Evolutionary conservation across 1,140 invertebrate genomes (phyloP), one percentile per base, ranked within the genome.

Genomic region (Cephus cinctus): DNA sequence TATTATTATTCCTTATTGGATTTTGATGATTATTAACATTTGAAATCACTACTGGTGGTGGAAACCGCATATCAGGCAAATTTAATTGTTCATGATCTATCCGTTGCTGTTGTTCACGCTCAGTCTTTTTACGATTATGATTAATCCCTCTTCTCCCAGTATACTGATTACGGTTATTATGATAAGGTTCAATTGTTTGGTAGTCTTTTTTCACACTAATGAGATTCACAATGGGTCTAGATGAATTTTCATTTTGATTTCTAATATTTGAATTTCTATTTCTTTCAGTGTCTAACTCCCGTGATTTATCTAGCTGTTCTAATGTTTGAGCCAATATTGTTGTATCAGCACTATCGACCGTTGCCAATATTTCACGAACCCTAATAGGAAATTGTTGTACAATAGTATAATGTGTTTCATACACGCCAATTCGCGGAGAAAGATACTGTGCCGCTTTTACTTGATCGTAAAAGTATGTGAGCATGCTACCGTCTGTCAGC

Each of bases 371-470:
- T 52, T 52, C 32, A 12, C 32, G 27, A 8, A 58, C 23, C 5
- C 43, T 22, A 6, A 18, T 18, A 5, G 56, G 52, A 20, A 46
- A 31, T 44, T 58, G 56, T 42, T 55, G 43, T 12, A 55, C 22
- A 11, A 58, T 55, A 2, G 14, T 25, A 38, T 35, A 52, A 40
- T 58, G 55, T 21, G 44, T 58, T 45, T 58, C 52, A 36, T 55
- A 58, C 2, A 32, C 23, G 1, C 14, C 27, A 12, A 58, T 19
- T 44, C 34, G 11, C 15, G 57, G 58, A 14, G 30, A 32, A 39
- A 59, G 47, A 41, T 27, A 52, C 30, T 16, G 12, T 14, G 55
- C 49, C 27, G 50, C 42, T 30, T 53, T 47, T 11, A 40, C 25
- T 48, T 60, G 52, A 8, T 25, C 4, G 27, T 47, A 57, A 48